Evolutionary conservation across 2,888 invertebrate genomes (phyloP).

Genomic region (Caradrina clavipalpis): DNA sequence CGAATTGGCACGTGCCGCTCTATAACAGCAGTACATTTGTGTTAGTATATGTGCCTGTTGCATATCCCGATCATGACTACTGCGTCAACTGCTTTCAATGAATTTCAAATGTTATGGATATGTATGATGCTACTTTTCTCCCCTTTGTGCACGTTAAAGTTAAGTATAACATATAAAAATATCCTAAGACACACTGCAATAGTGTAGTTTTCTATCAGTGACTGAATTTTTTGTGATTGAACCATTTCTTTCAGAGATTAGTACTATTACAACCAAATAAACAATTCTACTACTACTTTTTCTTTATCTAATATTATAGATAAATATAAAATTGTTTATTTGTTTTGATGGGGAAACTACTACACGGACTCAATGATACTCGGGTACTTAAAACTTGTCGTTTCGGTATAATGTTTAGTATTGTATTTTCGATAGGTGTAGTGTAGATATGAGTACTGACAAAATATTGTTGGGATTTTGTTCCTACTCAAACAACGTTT

Average conservation of each 20-base stretch:
- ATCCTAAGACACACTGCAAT: no score
- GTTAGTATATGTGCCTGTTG: conserved; percentile 20
- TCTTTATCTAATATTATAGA: no score
- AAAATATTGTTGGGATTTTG: neutral
- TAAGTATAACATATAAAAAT: no score
- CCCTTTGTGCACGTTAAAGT: no score
- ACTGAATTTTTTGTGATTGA: no score
- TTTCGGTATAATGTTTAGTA: neutral
- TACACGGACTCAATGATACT: neutral
- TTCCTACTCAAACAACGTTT: conserved; percentile 1
- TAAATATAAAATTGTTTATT: no score
- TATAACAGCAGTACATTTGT: conserved; percentile 7
- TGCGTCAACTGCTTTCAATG: neutral
- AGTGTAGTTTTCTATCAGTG: no score
- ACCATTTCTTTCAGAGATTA: no score
- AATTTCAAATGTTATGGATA: conserved; percentile 14
- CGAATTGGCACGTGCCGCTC: conserved; percentile 14
- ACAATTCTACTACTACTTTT: no score
- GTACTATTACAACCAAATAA: no score
- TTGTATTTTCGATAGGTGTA: neutral
- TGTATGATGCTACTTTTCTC: no score
- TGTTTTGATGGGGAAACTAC: neutral
- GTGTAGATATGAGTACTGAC: neutral
- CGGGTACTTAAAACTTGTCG: neutral
- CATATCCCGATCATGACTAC: conserved; percentile 5